Evolutionary conservation across 2,113 vertebrate genomes (phyloP).

Genomic region (Amphilophus citrinellus): DNA sequence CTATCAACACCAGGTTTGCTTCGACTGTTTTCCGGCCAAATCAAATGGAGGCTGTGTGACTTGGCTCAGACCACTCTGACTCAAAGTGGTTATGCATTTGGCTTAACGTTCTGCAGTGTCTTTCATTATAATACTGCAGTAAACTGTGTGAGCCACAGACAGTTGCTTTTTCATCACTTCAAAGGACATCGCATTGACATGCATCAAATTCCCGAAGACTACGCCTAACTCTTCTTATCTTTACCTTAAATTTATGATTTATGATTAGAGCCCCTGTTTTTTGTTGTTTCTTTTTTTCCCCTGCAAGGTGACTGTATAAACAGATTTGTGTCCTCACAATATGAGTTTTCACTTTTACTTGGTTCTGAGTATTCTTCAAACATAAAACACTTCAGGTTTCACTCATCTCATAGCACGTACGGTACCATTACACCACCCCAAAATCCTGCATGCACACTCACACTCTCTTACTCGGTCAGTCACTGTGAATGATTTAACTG

Average conservation of each 20-base stretch:
- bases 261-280: not conserved
- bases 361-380: conserved; percentile 14
- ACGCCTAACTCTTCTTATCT: not conserved
- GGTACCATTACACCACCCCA: not conserved
- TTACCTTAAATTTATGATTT: not conserved
- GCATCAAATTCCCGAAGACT: not conserved
- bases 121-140: conserved; percentile 15
- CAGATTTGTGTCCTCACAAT: not conserved
- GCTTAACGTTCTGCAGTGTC: conserved; percentile 26
- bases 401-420: not conserved
- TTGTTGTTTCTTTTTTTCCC: too few species aligned
- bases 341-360: not conserved
- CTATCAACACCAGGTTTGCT: conserved; percentile 51
- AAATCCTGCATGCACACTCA: not conserved
- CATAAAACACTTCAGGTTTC: conserved; percentile 18
- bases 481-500: conserved; percentile 54
- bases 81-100: conserved; percentile 46
- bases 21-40: conserved; percentile 72
- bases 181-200: not conserved
- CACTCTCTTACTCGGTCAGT: conserved; percentile 7
- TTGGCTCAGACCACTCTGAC: conserved; percentile 60
- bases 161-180: not conserved
- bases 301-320: not conserved
- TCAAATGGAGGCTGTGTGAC: conserved; percentile 69
- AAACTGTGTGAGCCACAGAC: not conserved